These are phyloP conservation scores for Drosophila percnosoma DNA, from an alignment of 2,888 invertebrate species.

Conservation along the genomic window DNA sequence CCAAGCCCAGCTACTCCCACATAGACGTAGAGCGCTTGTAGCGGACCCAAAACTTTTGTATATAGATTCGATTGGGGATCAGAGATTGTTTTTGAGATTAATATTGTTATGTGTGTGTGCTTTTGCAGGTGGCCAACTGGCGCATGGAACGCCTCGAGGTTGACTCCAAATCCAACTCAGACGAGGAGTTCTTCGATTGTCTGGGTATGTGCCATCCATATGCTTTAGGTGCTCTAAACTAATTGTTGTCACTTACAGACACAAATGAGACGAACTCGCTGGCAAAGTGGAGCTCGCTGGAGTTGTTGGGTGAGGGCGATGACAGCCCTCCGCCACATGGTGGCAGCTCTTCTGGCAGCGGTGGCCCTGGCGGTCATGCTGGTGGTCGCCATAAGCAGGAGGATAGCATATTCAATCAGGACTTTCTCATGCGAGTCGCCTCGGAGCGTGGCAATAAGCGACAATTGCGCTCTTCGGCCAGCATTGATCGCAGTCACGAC, in stretches of 20 bases:
- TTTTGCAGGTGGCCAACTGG: conserved; percentile 90
- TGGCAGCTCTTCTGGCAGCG: conserved; percentile 55
- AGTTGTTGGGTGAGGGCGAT: conserved; percentile 94
- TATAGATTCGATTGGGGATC: neutral
- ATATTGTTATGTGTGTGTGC: neutral
- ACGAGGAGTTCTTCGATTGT: conserved; percentile 98
- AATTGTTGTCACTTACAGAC: conserved; percentile 58
- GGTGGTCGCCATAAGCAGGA: conserved; percentile 84
- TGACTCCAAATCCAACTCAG: conserved; percentile 94
- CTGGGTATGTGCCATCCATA: conserved; percentile 87
- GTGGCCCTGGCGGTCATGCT: conserved; percentile 25
- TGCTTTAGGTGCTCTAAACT: neutral
- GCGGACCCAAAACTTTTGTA: conserved; percentile 3
- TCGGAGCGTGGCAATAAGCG: conserved; percentile 91
- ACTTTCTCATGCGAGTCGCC: conserved; percentile 93
- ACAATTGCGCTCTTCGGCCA: conserved; percentile 88
- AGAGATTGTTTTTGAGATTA: neutral
- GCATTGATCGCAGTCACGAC: conserved; percentile 90
- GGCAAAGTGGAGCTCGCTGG: conserved; percentile 97
- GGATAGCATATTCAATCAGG: conserved; percentile 95
- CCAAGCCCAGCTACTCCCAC: conserved; percentile 2
- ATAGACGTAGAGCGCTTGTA: conserved; percentile 4
- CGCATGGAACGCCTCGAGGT: conserved; percentile 96
- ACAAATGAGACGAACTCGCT: conserved; percentile 88
- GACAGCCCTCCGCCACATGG: conserved; percentile 86